phyloP scores from a whole-genome alignment of 2,797 vertebrate species.

The Momotus momota region DNA sequence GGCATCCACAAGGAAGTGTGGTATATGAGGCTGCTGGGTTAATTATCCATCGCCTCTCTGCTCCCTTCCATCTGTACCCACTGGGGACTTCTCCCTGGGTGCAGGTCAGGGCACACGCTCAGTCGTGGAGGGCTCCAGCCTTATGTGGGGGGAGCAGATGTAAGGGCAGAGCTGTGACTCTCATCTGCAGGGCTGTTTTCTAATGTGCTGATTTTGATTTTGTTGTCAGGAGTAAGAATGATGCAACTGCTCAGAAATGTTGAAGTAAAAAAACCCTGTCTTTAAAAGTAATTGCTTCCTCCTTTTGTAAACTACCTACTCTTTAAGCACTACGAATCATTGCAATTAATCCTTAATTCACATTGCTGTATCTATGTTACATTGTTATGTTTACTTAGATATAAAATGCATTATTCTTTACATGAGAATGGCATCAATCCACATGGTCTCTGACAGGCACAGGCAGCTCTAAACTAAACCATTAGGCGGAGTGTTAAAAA shows the following conservation, averaged over 20 bases:
- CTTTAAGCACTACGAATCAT: background rate
- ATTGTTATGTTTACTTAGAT: conserved; percentile 59
- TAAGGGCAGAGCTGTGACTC: background rate
- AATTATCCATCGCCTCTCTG: background rate
- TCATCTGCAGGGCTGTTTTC: background rate
- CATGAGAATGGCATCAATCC: conserved; percentile 21
- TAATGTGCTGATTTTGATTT: background rate
- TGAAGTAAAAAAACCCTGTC: conserved; percentile 16
- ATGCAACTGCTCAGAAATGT: conserved; percentile 46
- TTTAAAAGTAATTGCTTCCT: conserved; percentile 66
- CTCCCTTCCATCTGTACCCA: background rate
- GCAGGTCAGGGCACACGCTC: too few relatives aligned
- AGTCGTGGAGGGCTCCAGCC: background rate
- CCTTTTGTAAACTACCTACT: conserved; percentile 31
- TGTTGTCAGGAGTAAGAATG: conserved; percentile 48
- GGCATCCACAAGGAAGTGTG: background rate
- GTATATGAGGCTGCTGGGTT: background rate
- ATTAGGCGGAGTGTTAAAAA: conserved; percentile 45
- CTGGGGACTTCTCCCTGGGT: fast-evolving
- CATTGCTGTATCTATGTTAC: conserved; percentile 22
- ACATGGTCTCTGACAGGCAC: conserved; percentile 30
- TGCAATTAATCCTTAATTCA: conserved; percentile 51
- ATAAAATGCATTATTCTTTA: conserved; percentile 52
- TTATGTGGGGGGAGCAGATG: fast-evolving
- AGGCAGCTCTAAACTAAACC: conserved; percentile 54